A percentile compares a stretch with the other conserved stretches of the same genome.
These are phyloP conservation scores for Fregetta grallaria DNA, from an alignment of 2,113 vertebrate species.

Conservation along the genomic window DNA sequence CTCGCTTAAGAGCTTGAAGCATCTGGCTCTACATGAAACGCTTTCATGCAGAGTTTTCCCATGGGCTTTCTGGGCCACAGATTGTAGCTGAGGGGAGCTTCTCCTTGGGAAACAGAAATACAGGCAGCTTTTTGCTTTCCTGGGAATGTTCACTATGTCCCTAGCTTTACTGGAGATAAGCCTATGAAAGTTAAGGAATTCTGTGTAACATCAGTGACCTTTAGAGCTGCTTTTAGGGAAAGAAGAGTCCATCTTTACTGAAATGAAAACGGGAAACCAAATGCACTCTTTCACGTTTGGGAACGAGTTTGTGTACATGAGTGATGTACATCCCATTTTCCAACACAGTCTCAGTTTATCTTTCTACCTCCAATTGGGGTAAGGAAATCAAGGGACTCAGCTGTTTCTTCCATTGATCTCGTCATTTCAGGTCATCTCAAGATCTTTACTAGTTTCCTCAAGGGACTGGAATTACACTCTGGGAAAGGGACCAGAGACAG, in stretches of 20 bases:
- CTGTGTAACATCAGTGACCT: not conserved
- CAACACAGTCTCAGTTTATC: not conserved
- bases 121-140: not conserved
- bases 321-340: not conserved
- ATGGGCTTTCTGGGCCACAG: not conserved
- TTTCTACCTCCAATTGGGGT: not conserved
- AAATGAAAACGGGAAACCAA: not conserved
- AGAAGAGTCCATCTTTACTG: not conserved
- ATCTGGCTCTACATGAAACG: not conserved
- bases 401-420: not conserved
- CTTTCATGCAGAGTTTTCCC: not conserved
- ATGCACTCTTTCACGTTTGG: not conserved
- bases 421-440: not conserved
- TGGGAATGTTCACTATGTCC: not conserved
- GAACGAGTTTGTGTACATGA: not conserved
- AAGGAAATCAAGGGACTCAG: not conserved
- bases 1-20: not conserved
- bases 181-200: not conserved
- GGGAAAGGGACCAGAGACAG: not conserved
- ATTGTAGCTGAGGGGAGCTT: not conserved
- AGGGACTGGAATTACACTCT: not conserved
- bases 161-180: not conserved
- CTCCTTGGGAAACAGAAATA: constrained; percentile 5
- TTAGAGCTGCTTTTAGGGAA: not conserved
- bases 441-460: not conserved